Conservation (phyloP, 2,888 invertebrate genomes). For the Abrostola triplasia region DNA sequence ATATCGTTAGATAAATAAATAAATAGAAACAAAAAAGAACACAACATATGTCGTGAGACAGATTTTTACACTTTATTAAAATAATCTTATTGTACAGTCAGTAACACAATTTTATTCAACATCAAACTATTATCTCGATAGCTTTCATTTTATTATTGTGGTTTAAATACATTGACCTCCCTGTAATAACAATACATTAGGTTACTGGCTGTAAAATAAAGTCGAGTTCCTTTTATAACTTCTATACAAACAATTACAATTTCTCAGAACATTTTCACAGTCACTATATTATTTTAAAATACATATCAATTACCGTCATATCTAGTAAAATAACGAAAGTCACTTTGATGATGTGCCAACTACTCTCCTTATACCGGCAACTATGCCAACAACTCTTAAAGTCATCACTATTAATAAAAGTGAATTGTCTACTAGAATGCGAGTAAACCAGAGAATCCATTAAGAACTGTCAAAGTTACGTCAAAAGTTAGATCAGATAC, state of each 20-base stretch:
- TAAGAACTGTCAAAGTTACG: constrained; percentile 49
- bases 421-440: constrained; percentile 36
- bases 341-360: constrained; percentile 53
- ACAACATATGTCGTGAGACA: constrained; percentile 88
- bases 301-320: constrained; percentile 21
- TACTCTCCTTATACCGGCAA: constrained; percentile 50
- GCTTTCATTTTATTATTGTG: constrained; percentile 4
- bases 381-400: constrained; percentile 64
- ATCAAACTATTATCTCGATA: constrained; percentile 19
- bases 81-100: constrained; percentile 45
- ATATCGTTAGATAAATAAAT: constrained; percentile 55
- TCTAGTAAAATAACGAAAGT: constrained; percentile 46
- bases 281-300: constrained; percentile 37
- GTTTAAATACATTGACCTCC: constrained; percentile 6
- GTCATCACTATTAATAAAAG: constrained; percentile 64
- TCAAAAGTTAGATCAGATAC: constrained; percentile 49
- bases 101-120: constrained; percentile 40
- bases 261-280: constrained; percentile 65
- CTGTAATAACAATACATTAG: constrained; percentile 17
- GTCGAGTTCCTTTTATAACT: constrained; percentile 29
- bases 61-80: constrained; percentile 64
- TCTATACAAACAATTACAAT: constrained; percentile 48
- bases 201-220: constrained; percentile 44
- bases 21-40: constrained; percentile 62
- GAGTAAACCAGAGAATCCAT: constrained; percentile 39